Conservation (phyloP, 2,888 invertebrate species). For the Coelogynopora nodosa region DNA sequence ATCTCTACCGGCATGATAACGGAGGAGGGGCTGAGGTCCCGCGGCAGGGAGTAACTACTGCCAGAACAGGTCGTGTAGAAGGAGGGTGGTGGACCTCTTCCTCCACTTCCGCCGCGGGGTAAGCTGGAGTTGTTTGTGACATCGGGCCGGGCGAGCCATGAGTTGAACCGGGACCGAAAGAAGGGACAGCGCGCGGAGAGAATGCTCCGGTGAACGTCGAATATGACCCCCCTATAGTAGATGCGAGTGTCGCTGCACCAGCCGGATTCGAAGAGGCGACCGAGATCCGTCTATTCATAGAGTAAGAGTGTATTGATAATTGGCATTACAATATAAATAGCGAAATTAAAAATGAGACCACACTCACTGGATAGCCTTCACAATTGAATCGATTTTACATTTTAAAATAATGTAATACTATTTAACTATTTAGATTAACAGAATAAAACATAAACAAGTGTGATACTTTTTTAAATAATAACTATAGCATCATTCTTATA, state of each 20-base stretch:
- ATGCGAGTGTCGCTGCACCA: slow-evolving; percentile 87
- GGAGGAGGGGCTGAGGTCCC: slow-evolving; percentile 48
- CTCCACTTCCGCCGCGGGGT: no score
- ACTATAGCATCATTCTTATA: no score
- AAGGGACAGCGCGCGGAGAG: slow-evolving; percentile 78
- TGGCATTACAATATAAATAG: no score
- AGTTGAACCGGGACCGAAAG: slow-evolving; percentile 65
- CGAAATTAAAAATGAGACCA: no score
- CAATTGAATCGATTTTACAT: no score
- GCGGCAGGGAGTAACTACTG: not conserved
- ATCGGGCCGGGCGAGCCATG: slow-evolving; percentile 5
- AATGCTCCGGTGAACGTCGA: slow-evolving; percentile 77
- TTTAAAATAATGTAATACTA: no score
- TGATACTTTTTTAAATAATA: no score
- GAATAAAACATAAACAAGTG: no score
- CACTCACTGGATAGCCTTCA: no score
- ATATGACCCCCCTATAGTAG: slow-evolving; percentile 79
- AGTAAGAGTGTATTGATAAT: slow-evolving; percentile 56
- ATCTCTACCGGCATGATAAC: slow-evolving; percentile 72
- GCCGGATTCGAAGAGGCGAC: slow-evolving; percentile 76
- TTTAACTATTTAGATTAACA: no score
- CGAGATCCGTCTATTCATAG: slow-evolving; percentile 67
- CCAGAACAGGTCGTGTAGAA: slow-evolving; percentile 4
- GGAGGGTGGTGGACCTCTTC: no score
- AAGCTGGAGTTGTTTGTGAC: not conserved